Base-by-base conservation (phyloP, 30 jellyfish, hydroid and myxozoan genomes). In the Aurelia sp. region DNA sequence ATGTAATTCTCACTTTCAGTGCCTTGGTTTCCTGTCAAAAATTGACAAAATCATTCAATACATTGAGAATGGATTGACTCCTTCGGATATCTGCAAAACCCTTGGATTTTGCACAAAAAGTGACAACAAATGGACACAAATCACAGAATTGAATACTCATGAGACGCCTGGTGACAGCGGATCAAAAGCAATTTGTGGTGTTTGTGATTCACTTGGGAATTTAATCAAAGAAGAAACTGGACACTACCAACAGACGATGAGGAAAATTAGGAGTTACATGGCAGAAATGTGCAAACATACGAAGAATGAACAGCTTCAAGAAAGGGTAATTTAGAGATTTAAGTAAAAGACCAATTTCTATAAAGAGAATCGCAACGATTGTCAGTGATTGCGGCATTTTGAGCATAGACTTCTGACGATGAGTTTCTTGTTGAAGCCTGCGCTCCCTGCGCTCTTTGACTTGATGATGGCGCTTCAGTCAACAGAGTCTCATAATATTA, bases 171-270 rank as follows among this genome's bases (percentile, higher is more conserved):
- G 4, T 15, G 63, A 18, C 64, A 41, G n/a, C 13, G n/a, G 20
- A 4, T 18, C 63, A 8, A n/a, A 40, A 30, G 63, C 35, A 40
- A 22, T n/a, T 4, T 73, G 84, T 22, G n/a, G 35, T 6, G 50
- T 73, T 0, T 73, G 84, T 24, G 84, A 73, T 35, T 73, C 84
- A 21, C 30, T 73, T 35, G 72, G 71, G n/a, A 73, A 73, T 17
- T 4, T 52, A 2, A 35, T 73, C 52, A 35, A 52, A 9, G 21
- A 38, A 70, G 81, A 70, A 38, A 70, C 52, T 59, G 52, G 52
- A 70, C 31, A 70, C 0, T 70, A 70, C 63, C 40, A 70, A 17
- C 13, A 70, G 21, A 18, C 62, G 10, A 19, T 62, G 31, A 19
- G 35, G 63, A 30, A 38, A 8, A 30, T 70, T 33, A 33, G 63